Base-by-base conservation (phyloP, 2,113 vertebrate genomes). In the Rhea pennata region DNA sequence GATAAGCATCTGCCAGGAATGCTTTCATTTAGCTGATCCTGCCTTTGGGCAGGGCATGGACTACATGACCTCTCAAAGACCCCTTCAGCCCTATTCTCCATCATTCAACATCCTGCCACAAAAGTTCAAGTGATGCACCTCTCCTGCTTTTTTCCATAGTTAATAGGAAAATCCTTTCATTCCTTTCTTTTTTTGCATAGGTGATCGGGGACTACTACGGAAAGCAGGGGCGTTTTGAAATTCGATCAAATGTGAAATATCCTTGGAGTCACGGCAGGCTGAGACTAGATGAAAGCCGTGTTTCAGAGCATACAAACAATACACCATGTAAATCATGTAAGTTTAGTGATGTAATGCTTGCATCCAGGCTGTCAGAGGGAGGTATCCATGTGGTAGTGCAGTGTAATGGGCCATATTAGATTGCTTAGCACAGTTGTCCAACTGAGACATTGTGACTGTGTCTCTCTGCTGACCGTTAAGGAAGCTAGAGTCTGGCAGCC, bases 141-240 rank as follows among this genome's bases (percentile, higher is more conserved):
- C 19, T 51, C 16, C n/a, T 84, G 16, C 53, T 85, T 76, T 78
- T 87, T 64, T 39, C 24, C 7, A 51, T 93, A 24, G 6, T 8
- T 36, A 15, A 66, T 24, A 14, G 31, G 6, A 79, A 54, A 65
- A 59, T 71, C 3, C 85, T 87, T 66, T 85, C 15, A 31, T 90
- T 88, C 62, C 51, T 78, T 89, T 91, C 24, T 82, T 56, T 81
- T 23, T 84, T 93, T 50, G 22, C 56, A 3, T 87, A 99, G 99
- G 98, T 99, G 80, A 98, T 99, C 0, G 98, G 99, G 59, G 99
- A 99, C 97, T 99, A 99, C 97, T 99, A 98, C 33, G 99, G 99
- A 82, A 98, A 98, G 84, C 99, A 99, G 86, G 98, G 98, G 74
- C 99, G 97, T 64, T 99, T 99, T 94, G 98, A 99, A 97, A 95